These are phyloP conservation scores for Tupaia tana DNA, from an alignment of 2,113 vertebrate genomes.

Conservation along the genomic window DNA sequence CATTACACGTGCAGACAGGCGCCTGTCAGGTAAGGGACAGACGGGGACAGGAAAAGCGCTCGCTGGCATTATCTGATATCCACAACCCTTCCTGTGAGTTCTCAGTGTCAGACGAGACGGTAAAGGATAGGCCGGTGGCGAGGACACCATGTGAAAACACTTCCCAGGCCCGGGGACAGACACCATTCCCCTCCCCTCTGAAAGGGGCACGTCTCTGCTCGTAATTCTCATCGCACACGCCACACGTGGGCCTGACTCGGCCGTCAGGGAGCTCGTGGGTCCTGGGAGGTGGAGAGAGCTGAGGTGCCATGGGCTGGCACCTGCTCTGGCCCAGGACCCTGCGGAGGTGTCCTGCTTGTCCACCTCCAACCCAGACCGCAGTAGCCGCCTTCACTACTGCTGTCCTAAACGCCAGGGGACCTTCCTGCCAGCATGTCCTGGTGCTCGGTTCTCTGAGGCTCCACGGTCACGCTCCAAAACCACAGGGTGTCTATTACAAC, in stretches of 20 bases:
- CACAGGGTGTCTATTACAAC: neutral
- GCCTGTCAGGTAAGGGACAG: neutral
- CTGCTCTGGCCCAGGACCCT: neutral
- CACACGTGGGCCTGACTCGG: neutral
- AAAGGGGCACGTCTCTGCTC: neutral
- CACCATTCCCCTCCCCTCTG: neutral
- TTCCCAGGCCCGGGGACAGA: neutral
- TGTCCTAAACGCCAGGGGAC: neutral
- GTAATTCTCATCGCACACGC: neutral
- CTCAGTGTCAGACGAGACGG: neutral
- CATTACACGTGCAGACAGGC: neutral
- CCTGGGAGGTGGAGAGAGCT: neutral
- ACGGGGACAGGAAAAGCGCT: neutral
- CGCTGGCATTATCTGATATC: neutral
- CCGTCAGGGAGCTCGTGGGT: neutral
- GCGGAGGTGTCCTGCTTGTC: conserved; percentile 9
- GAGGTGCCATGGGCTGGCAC: neutral
- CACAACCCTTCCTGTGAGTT: neutral
- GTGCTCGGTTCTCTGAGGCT: neutral
- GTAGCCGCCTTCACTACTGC: neutral
- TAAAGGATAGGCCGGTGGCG: neutral
- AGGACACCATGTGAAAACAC: neutral
- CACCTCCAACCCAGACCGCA: neutral
- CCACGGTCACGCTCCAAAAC: conserved; percentile 2
- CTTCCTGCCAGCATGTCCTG: conserved; percentile 18